Evolutionary conservation across 2,113 vertebrate genomes (phyloP), one percentile per base, ranked within the genome.

Genomic region (Pleuronectes platessa): DNA sequence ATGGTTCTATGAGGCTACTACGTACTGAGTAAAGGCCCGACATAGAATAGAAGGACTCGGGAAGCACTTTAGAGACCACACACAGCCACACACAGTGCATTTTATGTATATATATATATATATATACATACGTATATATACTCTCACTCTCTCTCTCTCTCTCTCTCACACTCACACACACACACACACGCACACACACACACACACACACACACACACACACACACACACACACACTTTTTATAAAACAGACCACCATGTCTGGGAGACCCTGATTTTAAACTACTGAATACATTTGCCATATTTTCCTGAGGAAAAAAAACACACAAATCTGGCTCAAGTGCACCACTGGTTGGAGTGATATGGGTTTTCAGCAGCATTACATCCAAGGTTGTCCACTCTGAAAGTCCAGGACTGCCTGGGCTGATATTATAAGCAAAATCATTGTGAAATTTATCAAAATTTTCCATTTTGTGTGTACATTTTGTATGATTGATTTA

Each of bases 221-320:
- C 45, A 20, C 64, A 49, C 56, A 53, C 62, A 31, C 21, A 61
- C 62, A 76, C 64, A 77, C 79, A 71, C 72, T 59, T 24, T 72
- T 51, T 70, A 62, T 86, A 37, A 55, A 47, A 84, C 79, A 76
- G 21, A 83, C 79, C 71, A 82, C 53, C 63, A 79, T 76, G 76
- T 54, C 88, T 84, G 85, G 88, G 90, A 92, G 88, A 94, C 90
- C 90, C 92, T 94, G 93, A 94, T 91, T 92, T 90, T 83, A 81
- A 71, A 83, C 58, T 42, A 42, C 40, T 42, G 2, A 91, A 74
- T 72, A 86, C 82, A 79, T 68, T 81, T 90, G 47, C 79, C 84
- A 84, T 83, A 86, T 70, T 88, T 42, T 92, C 93, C 93, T 93
- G 93, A 94, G 93, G 88, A 89, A 85, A 87, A 76, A 70, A 68